Evolutionary conservation across 2,113 vertebrate species (phyloP).

Genomic region (Ammodytes dubius): DNA sequence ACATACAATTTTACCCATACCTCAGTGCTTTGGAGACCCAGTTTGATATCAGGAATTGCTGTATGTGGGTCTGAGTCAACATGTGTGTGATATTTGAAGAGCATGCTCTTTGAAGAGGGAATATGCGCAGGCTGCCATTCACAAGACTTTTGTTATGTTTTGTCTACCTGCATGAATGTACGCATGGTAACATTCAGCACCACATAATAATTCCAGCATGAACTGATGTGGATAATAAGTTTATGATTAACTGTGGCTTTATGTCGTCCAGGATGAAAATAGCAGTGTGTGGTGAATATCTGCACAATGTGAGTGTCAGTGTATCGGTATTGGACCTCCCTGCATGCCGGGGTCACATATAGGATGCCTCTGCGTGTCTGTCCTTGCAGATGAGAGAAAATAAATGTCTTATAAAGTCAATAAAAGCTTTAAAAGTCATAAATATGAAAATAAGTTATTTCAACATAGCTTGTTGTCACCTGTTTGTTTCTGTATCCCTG

Average conservation of each 20-base stretch:
- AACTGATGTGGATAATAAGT: constrained; percentile 18
- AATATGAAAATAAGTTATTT: not conserved
- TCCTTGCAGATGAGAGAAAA: not conserved
- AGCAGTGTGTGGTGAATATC: not conserved
- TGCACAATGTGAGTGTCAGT: not conserved
- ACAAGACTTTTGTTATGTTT: constrained; percentile 47
- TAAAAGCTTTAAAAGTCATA: not conserved
- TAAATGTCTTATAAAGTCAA: not conserved
- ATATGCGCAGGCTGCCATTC: constrained; percentile 2
- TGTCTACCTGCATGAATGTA: constrained; percentile 45
- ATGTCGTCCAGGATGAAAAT: too few species aligned
- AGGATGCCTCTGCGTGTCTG: not conserved
- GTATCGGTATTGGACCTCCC: not conserved
- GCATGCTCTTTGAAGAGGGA: constrained; percentile 22
- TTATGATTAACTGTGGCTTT: constrained; percentile 39
- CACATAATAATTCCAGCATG: constrained; percentile 30
- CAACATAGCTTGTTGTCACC: not conserved
- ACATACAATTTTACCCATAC: not conserved
- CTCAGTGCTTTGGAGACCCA: constrained; percentile 2
- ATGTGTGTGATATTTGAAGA: constrained; percentile 39
- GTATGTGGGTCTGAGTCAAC: constrained; percentile 11
- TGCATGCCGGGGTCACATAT: not conserved
- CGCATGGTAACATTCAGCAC: constrained; percentile 13
- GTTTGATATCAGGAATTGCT: constrained; percentile 25
- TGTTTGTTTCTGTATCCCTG: constrained; percentile 24